Conservation (phyloP, 2,797 vertebrate species). For the Acanthopagrus latus region DNA sequence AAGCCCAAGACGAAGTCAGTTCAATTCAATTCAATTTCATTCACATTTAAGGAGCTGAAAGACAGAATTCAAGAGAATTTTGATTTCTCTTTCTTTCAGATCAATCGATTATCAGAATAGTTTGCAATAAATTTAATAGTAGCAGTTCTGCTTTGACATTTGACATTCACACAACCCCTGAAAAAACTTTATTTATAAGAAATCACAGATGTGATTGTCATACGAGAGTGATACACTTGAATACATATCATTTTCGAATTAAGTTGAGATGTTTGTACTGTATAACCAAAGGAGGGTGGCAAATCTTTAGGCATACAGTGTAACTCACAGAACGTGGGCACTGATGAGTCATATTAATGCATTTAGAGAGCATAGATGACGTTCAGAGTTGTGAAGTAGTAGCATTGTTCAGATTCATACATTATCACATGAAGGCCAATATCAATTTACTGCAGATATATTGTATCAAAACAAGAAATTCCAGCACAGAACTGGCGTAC, state of each 20-base stretch:
- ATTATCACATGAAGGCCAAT: too few species aligned
- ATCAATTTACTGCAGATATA: too few species aligned
- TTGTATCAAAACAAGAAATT: too few species aligned
- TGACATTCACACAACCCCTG: background rate
- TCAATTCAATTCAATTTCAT: too few species aligned
- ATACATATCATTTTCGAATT: background rate
- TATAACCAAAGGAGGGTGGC: background rate
- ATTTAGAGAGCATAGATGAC: background rate
- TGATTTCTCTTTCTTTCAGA: too few species aligned
- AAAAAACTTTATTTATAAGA: background rate
- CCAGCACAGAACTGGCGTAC: too few species aligned
- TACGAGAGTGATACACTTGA: background rate
- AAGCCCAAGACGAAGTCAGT: too few species aligned
- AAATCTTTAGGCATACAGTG: background rate
- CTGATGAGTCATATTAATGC: constrained; percentile 4
- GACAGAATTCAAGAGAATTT: too few species aligned
- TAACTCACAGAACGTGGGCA: background rate
- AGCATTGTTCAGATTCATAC: too few species aligned
- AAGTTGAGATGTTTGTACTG: background rate
- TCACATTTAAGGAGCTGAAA: background rate
- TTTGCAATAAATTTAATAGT: too few species aligned
- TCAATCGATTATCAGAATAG: too few species aligned
- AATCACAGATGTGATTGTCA: background rate
- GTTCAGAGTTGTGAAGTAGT: too few species aligned
- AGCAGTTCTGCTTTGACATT: background rate